A percentile compares a stretch with the other conserved stretches of the same genome.
Evolutionary conservation across 2,797 vertebrate genomes (phyloP).

Genomic region (Crocidura indochinensis): DNA sequence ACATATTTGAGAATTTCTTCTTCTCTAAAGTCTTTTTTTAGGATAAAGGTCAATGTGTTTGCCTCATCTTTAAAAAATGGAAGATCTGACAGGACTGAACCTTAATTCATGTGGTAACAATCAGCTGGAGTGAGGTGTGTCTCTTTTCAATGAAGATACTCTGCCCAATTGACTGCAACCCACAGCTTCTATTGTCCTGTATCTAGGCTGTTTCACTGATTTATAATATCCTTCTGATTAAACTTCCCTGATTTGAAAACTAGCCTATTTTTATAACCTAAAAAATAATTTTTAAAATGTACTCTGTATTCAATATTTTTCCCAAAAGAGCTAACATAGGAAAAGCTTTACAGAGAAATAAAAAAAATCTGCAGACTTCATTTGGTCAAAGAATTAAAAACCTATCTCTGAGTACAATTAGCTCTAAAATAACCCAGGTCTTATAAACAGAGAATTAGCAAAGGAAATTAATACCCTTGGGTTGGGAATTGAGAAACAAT

Average conservation of each 20-base stretch:
- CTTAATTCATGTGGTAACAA: constrained; percentile 13
- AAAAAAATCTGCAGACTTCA: constrained; percentile 38
- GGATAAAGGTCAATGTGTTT: constrained; percentile 34
- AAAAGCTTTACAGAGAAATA: constrained; percentile 55
- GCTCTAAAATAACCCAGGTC: constrained; percentile 1
- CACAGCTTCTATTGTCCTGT: background rate
- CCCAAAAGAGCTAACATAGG: background rate
- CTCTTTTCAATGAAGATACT: background rate
- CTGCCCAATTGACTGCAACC: background rate
- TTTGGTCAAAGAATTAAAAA: constrained; percentile 66
- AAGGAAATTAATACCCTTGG: constrained; percentile 6
- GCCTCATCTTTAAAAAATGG: constrained; percentile 31
- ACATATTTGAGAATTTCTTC: background rate
- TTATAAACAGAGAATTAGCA: constrained; percentile 45
- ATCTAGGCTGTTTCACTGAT: background rate
- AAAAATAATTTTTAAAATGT: constrained; percentile 45
- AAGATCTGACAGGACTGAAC: background rate
- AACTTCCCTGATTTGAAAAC: constrained; percentile 32
- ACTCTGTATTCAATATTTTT: constrained; percentile 51
- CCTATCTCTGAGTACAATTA: constrained; percentile 36
- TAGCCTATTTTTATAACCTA: background rate
- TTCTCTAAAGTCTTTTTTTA: background rate
- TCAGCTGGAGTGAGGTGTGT: background rate
- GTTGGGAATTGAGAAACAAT: rapidly evolving
- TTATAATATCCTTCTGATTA: background rate